These are phyloP conservation scores for Dermochelys coriacea DNA, from an alignment of 2,797 vertebrate species.

Conservation along the genomic window DNA sequence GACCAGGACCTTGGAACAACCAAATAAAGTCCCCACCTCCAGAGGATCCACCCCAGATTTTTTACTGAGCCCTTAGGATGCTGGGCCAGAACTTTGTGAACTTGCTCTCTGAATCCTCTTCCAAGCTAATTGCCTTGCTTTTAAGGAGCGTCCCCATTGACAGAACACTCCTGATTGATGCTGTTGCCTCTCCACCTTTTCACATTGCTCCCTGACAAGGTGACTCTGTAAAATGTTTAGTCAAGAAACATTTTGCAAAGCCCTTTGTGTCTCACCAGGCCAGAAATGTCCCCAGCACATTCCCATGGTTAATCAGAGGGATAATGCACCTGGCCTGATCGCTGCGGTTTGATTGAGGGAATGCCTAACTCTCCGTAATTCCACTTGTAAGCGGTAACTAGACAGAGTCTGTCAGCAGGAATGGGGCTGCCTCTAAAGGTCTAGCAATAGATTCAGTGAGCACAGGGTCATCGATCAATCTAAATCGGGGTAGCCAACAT, in stretches of 20 bases:
- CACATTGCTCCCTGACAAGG: neutral
- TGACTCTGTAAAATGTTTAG: neutral
- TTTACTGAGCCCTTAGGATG: neutral
- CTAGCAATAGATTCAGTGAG: neutral
- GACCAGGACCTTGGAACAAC: neutral
- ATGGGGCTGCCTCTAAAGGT: neutral
- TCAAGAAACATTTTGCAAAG: neutral
- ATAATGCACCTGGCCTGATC: neutral
- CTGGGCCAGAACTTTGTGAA: neutral
- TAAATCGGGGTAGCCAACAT: neutral
- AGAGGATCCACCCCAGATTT: neutral
- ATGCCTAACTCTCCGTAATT: neutral
- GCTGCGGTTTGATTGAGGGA: neutral
- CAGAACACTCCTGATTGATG: neutral
- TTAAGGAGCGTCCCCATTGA: rapidly evolving
- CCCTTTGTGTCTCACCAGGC: neutral
- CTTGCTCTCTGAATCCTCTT: neutral
- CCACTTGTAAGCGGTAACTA: neutral
- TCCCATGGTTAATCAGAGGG: neutral
- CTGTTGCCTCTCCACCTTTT: neutral
- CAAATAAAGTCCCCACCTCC: neutral
- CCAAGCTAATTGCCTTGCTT: neutral
- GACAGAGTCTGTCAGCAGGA: neutral
- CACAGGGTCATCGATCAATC: neutral
- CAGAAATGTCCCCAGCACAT: neutral